A percentile compares a stretch with the other conserved stretches of the same genome.
Evolutionary conservation across 2,888 invertebrate genomes (phyloP).

Genomic region (Rutpela maculata): DNA sequence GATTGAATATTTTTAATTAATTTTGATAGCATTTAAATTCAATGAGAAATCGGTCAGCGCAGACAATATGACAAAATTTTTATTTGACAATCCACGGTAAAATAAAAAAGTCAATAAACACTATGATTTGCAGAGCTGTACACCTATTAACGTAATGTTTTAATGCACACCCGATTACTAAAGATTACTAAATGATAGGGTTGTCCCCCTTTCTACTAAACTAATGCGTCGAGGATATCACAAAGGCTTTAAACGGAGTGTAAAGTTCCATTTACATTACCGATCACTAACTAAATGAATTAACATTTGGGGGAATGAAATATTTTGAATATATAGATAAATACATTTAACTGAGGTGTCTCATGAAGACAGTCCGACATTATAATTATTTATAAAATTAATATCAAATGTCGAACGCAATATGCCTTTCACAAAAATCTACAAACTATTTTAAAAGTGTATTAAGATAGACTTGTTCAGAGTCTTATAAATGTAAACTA

Average conservation of each 20-base stretch:
- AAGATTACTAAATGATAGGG: slow-evolving; percentile 71
- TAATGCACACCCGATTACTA: slow-evolving; percentile 70
- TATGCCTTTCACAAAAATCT: no score
- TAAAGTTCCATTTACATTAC: slow-evolving; percentile 63
- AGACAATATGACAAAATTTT: no score
- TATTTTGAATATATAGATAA: slow-evolving; percentile 1
- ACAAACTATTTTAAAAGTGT: no score
- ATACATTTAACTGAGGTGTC: not conserved
- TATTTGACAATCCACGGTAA: not conserved
- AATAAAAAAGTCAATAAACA: slow-evolving; percentile 53
- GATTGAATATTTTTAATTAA: no score
- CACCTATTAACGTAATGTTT: slow-evolving; percentile 71
- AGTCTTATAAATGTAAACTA: no score
- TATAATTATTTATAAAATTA: not conserved
- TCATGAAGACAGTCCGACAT: not conserved
- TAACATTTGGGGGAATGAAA: slow-evolving; percentile 9
- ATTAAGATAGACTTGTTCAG: no score
- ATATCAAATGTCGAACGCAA: no score
- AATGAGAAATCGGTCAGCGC: no score
- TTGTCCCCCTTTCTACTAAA: slow-evolving; percentile 68
- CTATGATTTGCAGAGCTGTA: slow-evolving; percentile 62
- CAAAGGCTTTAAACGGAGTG: slow-evolving; percentile 66
- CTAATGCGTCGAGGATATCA: slow-evolving; percentile 66
- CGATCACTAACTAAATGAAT: slow-evolving; percentile 40
- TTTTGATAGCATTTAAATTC: no score